Base-by-base conservation (phyloP, 2,113 vertebrate species). In the Actinemys pallida region DNA sequence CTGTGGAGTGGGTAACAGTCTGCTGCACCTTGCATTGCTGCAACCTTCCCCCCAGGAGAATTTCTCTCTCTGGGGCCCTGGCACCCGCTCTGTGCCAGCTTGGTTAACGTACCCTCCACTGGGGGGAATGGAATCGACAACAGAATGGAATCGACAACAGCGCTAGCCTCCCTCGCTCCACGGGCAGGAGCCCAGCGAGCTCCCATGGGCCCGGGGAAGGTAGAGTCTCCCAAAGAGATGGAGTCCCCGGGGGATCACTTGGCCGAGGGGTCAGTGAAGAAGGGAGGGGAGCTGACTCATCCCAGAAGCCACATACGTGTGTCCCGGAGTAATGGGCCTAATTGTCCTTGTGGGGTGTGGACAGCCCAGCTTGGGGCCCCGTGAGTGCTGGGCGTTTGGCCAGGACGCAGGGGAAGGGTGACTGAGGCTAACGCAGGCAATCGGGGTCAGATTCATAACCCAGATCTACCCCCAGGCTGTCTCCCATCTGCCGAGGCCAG, bases 61-160 rank as follows among this genome's bases (percentile, higher is more conserved):
- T 25, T 22, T 25, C 22, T 56, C 54, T 56, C 17, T 19, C 17
- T 53, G 53, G 8, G 96, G 94, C 14, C 84, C 91, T 1, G 96
- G 93, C 65, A 96, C 95, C 1, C 83, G 42, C 53, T 96, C 95
- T 92, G 90, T 0, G 0, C 0, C 13, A 0, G 9, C 1, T 5
- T 16, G 0, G 16, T 52, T 4, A 1, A 17, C 0, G 1, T 5
- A 29, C 7, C 85, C 72, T 59, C 14, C 81, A 20, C 52, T 5
- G 19, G 0, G 0, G 50, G 50, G 29, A 11, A 12, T 59, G 57
- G 57, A 59, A 27, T 13, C 57, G 0, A 59, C 25, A 29, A 12
- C 57, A 59, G 29, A 11, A 12, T 59, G 57, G 57, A 59, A 27
- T 13, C 57, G 1, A 59, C 25, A 29, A 12, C 57, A 59, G 25